Evolutionary conservation across 2,888 invertebrate species (phyloP), one percentile per base, ranked within the genome.

Genomic region (Trachelus troglodyta): DNA sequence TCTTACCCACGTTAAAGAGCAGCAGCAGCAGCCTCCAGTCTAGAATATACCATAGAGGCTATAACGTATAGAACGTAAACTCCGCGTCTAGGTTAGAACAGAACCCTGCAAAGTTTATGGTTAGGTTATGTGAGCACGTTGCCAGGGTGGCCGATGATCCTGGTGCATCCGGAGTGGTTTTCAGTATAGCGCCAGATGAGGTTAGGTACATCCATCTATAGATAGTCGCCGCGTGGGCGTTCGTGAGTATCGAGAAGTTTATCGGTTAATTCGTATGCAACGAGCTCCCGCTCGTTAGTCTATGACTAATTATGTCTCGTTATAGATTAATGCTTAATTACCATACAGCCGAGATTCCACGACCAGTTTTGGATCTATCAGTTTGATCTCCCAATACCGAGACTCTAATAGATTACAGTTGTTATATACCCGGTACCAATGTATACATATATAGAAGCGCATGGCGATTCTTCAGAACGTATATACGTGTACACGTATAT

Each of bases 271-370:
- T 87, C 84, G 85, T 84, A 85, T 85, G 81, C 82, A 74, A 34
- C 73, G 74, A 9, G 56, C 40, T 31, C 79, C 73, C 73, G 85
- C 87, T 87, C 87, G 88, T 88, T 90, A 88, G 84, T 85, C 87
- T 87, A 89, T 89, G 88, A 90, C 90, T 90, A 90, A 90, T 90
- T 89, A 88, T 87, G 81, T 85, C 87, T 88, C 87, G 89, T 90
- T 90, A 89, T 89, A 86, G 89, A 87, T 87, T 88, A 88, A 88
- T 88, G 87, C 88, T 89, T 89, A 90, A 89, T 90, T 89, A 87
- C 87, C 84, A 84, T 83, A 86, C 84, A 81, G 87, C 85, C 84
- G 84, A 84, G 85, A 85, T 88, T 86, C 85, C 84, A 86, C 83
- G 84, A 84, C 85, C 84, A 83, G 85, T 89, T 87, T 87, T 83